Percentiles rank a stretch among this genome's conserved stretches.
These are phyloP conservation scores for Drosophila paracracens DNA, from an alignment of 2,888 invertebrate species.

Conservation along the genomic window DNA sequence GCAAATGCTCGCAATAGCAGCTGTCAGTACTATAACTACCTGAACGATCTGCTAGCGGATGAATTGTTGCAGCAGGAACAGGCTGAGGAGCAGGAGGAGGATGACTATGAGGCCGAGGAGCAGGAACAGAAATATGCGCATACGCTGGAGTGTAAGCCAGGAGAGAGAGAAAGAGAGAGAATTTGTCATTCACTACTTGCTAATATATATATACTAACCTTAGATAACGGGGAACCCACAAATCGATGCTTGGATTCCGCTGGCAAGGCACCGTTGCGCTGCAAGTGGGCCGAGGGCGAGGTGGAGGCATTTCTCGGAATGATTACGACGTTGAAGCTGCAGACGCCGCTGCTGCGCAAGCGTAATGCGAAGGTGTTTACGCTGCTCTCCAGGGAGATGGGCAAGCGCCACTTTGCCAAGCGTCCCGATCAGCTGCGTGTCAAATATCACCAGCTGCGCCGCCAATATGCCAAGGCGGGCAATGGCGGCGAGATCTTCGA, in stretches of 20 bases:
- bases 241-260: background rate
- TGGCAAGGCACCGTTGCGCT: conserved; percentile 24
- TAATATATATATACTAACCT: no score
- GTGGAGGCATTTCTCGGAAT: conserved; percentile 51
- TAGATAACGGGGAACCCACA: conserved; percentile 19
- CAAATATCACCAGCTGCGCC: conserved; percentile 55
- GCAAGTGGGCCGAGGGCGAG: conserved; percentile 55
- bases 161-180: background rate
- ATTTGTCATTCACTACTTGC: background rate
- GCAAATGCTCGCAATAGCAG: conserved; percentile 28
- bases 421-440: conserved; percentile 53
- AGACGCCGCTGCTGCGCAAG: conserved; percentile 36
- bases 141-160: conserved; percentile 33
- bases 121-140: conserved; percentile 54
- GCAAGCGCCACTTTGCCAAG: conserved; percentile 36
- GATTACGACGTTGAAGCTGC: conserved; percentile 47
- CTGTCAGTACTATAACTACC: conserved; percentile 38
- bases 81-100: background rate
- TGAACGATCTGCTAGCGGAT: conserved; percentile 33
- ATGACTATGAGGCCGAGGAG: conserved; percentile 2
- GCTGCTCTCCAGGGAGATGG: conserved; percentile 55
- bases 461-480: conserved; percentile 49
- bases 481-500: conserved; percentile 39
- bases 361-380: conserved; percentile 62
- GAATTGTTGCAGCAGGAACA: conserved; percentile 8